Evolutionary conservation across 2,113 vertebrate genomes (phyloP).

Genomic region (Benthochromis sp.): DNA sequence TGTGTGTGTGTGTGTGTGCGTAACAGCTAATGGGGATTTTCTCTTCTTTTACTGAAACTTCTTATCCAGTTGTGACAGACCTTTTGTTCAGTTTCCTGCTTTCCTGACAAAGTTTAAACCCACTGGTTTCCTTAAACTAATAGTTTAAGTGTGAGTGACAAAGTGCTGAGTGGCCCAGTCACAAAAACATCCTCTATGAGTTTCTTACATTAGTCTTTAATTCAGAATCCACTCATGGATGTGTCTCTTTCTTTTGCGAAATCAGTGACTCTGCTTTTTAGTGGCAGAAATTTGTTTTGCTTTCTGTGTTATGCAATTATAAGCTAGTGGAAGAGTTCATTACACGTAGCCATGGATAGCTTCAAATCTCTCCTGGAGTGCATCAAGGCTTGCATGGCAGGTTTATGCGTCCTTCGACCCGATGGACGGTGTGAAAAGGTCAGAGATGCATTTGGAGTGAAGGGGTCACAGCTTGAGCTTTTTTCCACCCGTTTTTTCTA

Average conservation of each 20-base stretch:
- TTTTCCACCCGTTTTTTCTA: not conserved
- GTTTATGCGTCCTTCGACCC: not conserved
- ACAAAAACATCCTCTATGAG: constrained; percentile 19
- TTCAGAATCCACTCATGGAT: not conserved
- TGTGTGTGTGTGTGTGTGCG: not conserved
- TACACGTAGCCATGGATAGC: not conserved
- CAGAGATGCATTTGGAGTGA: constrained; percentile 10
- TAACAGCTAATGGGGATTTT: constrained; percentile 4
- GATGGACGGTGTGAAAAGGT: constrained; percentile 4
- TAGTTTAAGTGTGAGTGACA: constrained; percentile 30
- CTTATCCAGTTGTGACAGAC: constrained; percentile 33
- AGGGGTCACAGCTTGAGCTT: constrained; percentile 14
- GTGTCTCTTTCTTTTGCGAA: not conserved
- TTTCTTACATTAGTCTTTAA: not conserved
- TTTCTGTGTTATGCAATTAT: no score
- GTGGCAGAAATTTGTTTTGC: no score
- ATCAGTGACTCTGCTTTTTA: not conserved
- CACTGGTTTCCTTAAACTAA: not conserved
- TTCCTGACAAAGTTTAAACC: constrained; percentile 19
- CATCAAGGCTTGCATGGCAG: not conserved
- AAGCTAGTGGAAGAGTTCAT: not conserved
- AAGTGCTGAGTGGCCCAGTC: constrained; percentile 22
- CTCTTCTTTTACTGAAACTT: constrained; percentile 20
- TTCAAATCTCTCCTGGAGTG: not conserved
- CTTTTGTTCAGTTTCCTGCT: constrained; percentile 45